phyloP scores from a whole-genome alignment of 2,113 vertebrate genomes.

The Heterocephalus glaber region DNA sequence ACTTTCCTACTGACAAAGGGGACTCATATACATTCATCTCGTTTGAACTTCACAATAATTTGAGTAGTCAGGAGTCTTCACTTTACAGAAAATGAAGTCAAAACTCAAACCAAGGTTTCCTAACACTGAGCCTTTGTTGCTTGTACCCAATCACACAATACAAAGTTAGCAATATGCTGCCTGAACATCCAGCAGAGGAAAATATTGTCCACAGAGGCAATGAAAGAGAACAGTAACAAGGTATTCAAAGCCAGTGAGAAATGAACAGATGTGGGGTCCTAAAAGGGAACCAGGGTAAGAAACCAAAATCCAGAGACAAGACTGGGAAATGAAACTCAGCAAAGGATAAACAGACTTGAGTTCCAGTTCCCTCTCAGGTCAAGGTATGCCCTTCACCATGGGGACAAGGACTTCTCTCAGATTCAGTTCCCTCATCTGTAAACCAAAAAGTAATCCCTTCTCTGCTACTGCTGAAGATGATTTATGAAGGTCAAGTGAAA shows the following conservation, averaged over 20 bases:
- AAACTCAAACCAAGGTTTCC: not conserved
- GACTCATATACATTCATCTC: not conserved
- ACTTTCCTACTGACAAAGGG: not conserved
- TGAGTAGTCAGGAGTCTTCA: not conserved
- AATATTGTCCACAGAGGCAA: no score
- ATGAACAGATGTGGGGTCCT: not conserved
- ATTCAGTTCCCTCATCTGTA: not conserved
- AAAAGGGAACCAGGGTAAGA: not conserved
- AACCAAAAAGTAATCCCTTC: not conserved
- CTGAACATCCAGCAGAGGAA: fast-evolving
- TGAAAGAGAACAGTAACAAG: not conserved
- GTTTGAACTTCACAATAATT: not conserved
- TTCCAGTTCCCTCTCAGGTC: not conserved
- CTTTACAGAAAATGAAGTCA: not conserved
- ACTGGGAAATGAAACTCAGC: not conserved
- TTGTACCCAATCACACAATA: not conserved
- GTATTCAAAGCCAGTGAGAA: not conserved
- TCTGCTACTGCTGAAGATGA: not conserved
- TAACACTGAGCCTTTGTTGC: not conserved
- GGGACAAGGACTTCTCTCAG: not conserved
- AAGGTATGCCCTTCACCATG: not conserved
- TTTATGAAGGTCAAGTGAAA: not conserved
- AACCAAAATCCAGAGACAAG: not conserved
- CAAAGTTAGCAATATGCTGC: not conserved
- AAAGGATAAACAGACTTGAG: not conserved